phyloP scores from a whole-genome alignment of 2,888 invertebrate genomes.

The Atrina japonica region DNA sequence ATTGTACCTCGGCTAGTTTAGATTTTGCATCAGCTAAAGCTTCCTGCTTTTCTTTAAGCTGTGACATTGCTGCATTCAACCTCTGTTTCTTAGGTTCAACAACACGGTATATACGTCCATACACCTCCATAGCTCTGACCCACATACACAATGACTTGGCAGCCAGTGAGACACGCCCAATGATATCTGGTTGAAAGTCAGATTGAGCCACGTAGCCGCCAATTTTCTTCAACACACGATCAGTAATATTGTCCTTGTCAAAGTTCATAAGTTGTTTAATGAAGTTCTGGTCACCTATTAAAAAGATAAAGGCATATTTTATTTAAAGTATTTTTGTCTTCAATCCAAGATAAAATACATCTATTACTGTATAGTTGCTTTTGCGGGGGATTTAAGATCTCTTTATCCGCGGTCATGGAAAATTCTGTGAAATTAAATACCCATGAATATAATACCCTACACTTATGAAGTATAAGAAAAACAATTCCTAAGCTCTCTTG shows the following conservation, averaged over 20 bases:
- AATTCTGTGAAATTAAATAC: too few relatives aligned
- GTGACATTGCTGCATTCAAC: conserved; percentile 88
- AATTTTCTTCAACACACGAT: conserved; percentile 90
- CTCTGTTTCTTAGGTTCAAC: conserved; percentile 94
- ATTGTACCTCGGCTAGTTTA: conserved; percentile 86
- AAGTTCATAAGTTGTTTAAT: conserved; percentile 87
- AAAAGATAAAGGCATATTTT: background rate
- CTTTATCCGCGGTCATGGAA: background rate
- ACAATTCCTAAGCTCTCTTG: background rate
- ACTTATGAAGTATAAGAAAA: too few relatives aligned
- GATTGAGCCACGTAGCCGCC: conserved; percentile 89
- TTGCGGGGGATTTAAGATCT: too few relatives aligned
- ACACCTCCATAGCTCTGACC: conserved; percentile 94
- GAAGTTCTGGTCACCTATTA: conserved; percentile 80
- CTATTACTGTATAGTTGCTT: too few relatives aligned
- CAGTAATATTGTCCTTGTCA: conserved; percentile 93
- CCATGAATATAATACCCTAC: too few relatives aligned
- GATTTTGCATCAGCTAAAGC: conserved; percentile 89
- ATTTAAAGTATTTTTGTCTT: too few relatives aligned
- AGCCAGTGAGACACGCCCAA: conserved; percentile 90
- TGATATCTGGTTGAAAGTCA: conserved; percentile 93
- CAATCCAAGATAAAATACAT: too few relatives aligned
- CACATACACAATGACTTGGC: conserved; percentile 94
- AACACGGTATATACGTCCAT: conserved; percentile 89
- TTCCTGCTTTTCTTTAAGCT: conserved; percentile 89